phyloP scores from a whole-genome alignment of 2,113 vertebrate genomes.

The Mustelus asterias region DNA sequence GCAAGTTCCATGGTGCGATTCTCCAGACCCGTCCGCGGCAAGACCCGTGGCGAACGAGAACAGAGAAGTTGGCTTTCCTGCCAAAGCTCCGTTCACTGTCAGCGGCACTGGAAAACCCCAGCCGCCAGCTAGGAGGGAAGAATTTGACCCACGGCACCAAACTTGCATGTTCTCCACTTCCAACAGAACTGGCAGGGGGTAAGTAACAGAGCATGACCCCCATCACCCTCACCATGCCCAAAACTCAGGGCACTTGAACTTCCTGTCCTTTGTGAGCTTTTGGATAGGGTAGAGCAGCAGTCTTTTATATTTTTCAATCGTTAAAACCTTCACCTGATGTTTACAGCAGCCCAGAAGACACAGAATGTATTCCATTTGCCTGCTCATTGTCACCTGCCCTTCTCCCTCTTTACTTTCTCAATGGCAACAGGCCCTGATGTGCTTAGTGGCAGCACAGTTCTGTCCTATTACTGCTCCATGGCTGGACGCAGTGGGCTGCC shows the following conservation, averaged over 20 bases:
- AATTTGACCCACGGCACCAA: not conserved
- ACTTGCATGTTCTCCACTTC: not conserved
- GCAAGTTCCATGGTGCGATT: too few relatives aligned
- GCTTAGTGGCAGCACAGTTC: not conserved
- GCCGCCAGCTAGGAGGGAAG: not conserved
- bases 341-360: not conserved
- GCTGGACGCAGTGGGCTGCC: not conserved
- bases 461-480: not conserved
- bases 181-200: not conserved
- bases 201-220: not conserved
- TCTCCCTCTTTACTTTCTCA: not conserved
- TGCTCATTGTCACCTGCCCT: not conserved
- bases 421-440: not conserved
- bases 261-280: not conserved
- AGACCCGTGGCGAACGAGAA: too few relatives aligned
- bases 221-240: not conserved
- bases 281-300: not conserved
- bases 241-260: not conserved
- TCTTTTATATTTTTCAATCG: not conserved
- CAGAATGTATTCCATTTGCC: not conserved
- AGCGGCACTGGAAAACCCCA: too few relatives aligned
- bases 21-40: too few relatives aligned
- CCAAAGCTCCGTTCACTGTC: too few relatives aligned
- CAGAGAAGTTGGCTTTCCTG: too few relatives aligned
- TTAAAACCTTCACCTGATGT: not conserved